A percentile compares a stretch with the other conserved stretches of the same genome.
These are phyloP conservation scores for Ceriagrion tenellum DNA, from an alignment of 2,888 invertebrate species.

Conservation along the genomic window DNA sequence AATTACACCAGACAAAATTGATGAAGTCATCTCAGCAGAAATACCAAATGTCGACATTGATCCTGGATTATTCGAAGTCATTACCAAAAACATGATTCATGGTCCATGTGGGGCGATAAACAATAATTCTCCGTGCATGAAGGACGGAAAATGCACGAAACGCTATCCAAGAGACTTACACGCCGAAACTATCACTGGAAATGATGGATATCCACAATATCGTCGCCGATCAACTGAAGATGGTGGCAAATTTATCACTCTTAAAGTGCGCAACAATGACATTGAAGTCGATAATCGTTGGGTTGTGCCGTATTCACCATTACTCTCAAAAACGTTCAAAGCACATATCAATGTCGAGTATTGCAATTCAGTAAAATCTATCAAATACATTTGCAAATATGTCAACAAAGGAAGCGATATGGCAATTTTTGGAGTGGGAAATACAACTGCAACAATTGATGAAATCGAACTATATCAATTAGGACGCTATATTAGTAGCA, in stretches of 20 bases:
- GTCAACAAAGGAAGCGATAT: no score
- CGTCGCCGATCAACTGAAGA: not conserved
- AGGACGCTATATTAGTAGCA: no score
- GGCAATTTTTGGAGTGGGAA: not conserved
- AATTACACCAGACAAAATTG: constrained; percentile 20
- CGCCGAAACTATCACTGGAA: constrained; percentile 50
- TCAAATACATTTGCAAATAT: no score
- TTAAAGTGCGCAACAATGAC: not conserved
- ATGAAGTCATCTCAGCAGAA: constrained; percentile 33
- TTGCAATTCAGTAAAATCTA: no score
- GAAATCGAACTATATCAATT: no score
- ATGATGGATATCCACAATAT: no score
- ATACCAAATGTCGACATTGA: no score
- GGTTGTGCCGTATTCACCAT: constrained; percentile 73
- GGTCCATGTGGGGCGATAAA: constrained; percentile 72
- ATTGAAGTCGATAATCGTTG: no score
- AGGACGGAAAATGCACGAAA: constrained; percentile 69
- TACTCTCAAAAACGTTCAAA: constrained; percentile 62
- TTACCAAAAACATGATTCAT: no score
- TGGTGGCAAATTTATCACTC: not conserved
- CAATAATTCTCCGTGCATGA: constrained; percentile 73
- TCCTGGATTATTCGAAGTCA: constrained; percentile 71
- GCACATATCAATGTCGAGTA: no score
- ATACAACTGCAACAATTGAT: not conserved
- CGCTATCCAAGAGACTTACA: constrained; percentile 69